Evolutionary conservation across 2,797 vertebrate species (phyloP), one percentile per base, ranked within the genome.

Genomic region (Tadarida brasiliensis): DNA sequence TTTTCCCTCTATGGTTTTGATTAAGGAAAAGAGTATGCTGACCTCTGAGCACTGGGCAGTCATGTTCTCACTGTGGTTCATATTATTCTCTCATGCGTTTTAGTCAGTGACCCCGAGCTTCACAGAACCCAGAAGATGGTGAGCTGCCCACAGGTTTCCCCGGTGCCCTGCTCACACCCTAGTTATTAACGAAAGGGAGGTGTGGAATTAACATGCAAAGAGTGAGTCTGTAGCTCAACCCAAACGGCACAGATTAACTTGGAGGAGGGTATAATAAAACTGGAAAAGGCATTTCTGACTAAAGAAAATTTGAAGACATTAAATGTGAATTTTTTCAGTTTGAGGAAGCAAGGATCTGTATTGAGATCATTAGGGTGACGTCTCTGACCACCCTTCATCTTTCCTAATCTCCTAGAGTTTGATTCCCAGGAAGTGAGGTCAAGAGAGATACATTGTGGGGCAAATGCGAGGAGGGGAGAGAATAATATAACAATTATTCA

Each of bases 151-250:
- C 67, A 28, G 85, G 20, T 51, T 39, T 47, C 67, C 51, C 39
- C 8, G 2, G 26, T 3, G 12, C 33, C 51, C 80, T 6, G 0
- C 2, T 14, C 15, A 19, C 7, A 22, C n/a, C 19, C 14, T 56
- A 30, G 33, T 11, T 19, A 28, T 9, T 16, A 47, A 22, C 2
- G 1, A 49, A 44, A 63, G 26, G 16, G 24, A 10, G 5, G 15
- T 17, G 63, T 17, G 33, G 19, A 26, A 16, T 90, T 80, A 16
- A 49, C 24, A 12, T 8, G 33, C 19, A 14, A 71, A 54, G 22
- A 59, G 47, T 16, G 65, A 9, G 9, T 22, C 61, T 59, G 59
- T 0, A 0, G 80, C 35, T 76, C n/a, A 49, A 26, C 39, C 3
- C 19, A 20, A 44, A 7, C 1, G 57, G 39, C 22, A 22, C 6